These are phyloP conservation scores for Nomada fucata DNA, from an alignment of 2,888 invertebrate species.

Conservation along the genomic window DNA sequence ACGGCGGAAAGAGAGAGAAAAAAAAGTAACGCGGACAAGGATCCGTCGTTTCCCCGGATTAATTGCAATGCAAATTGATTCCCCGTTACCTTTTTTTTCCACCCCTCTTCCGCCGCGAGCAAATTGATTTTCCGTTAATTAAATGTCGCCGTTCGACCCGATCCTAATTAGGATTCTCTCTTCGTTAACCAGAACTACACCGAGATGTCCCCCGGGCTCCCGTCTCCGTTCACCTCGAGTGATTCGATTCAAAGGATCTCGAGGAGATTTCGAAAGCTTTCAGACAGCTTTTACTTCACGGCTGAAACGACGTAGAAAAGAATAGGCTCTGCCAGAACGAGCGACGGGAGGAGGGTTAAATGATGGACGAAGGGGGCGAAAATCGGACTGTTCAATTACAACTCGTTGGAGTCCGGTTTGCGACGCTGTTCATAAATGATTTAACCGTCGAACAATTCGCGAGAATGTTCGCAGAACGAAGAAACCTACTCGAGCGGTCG, in stretches of 20 bases:
- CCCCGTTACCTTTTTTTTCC: constrained; percentile 29
- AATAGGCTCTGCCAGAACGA: background rate
- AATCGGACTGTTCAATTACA: background rate
- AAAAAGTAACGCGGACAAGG: constrained; percentile 1
- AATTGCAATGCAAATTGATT: constrained; percentile 63
- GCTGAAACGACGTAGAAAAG: background rate
- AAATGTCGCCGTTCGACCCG: constrained; percentile 57
- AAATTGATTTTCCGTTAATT: constrained; percentile 65
- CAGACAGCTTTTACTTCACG: constrained; percentile 41
- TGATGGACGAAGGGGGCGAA: constrained; percentile 2
- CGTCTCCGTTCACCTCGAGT: background rate
- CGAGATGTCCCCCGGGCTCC: constrained; percentile 9
- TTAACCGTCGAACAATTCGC: no score
- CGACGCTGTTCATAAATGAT: no score
- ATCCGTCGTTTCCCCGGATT: constrained; percentile 39
- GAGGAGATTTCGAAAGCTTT: constrained; percentile 48
- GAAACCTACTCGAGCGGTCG: background rate
- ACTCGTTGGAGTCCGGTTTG: no score
- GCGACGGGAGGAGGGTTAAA: background rate
- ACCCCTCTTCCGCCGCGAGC: background rate
- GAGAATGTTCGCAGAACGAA: no score
- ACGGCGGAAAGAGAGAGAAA: background rate
- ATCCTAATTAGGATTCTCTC: constrained; percentile 61
- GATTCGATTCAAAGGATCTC: constrained; percentile 34
- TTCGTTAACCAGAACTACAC: constrained; percentile 33